Evolutionary conservation across 1,140 invertebrate species (phyloP).

Genomic region (Caenorhabditis inopinata): DNA sequence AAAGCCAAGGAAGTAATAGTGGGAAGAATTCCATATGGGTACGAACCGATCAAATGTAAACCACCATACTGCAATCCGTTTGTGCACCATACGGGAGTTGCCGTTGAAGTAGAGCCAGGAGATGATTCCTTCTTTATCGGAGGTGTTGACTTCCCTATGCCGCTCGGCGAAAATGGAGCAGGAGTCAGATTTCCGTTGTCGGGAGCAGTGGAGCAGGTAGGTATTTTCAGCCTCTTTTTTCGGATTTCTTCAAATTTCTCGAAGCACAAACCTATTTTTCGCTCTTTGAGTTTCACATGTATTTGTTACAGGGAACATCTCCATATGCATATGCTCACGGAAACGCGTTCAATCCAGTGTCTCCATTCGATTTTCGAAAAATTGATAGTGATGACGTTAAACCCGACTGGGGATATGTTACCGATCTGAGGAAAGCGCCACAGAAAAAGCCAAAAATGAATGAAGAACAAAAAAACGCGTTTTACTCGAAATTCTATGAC

Average conservation of each 20-base stretch:
- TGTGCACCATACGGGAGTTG: constrained; percentile 52
- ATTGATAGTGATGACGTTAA: constrained; percentile 14
- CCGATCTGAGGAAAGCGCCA: not conserved
- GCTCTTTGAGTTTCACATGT: too few species aligned
- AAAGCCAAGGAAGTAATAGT: constrained; percentile 53
- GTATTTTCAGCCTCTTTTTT: not conserved
- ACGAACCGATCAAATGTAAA: constrained; percentile 57
- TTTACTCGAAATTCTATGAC: constrained; percentile 33
- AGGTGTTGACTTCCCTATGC: constrained; percentile 52
- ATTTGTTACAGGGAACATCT: constrained; percentile 50
- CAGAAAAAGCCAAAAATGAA: not conserved
- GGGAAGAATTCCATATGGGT: constrained; percentile 52
- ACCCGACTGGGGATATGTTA: not conserved
- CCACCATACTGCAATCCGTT: constrained; percentile 57
- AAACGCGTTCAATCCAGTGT: constrained; percentile 49
- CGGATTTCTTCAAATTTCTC: too few species aligned
- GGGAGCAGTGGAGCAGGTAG: constrained; percentile 47
- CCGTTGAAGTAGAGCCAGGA: constrained; percentile 53
- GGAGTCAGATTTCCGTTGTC: constrained; percentile 51
- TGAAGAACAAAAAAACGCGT: not conserved
- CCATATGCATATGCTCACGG: constrained; percentile 55
- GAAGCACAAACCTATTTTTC: too few species aligned
- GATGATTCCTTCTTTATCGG: constrained; percentile 54
- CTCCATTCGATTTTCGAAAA: constrained; percentile 48
- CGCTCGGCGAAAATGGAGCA: constrained; percentile 48